Base-by-base conservation (phyloP, 2,797 vertebrate species). In the Poeciliopsis gracilis region DNA sequence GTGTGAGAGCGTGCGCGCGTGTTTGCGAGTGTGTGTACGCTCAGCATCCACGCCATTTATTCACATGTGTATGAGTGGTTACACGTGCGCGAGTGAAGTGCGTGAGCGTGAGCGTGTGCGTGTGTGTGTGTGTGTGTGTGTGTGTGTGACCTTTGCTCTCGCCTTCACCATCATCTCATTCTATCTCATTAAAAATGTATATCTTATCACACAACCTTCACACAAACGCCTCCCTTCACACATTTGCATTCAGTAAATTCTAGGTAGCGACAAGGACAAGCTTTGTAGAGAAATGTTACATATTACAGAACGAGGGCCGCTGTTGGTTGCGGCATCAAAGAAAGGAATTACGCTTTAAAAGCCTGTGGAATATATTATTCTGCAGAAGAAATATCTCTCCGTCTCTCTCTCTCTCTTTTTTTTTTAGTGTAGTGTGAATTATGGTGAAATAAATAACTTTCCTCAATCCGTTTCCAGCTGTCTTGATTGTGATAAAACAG, bases 121-220 rank as follows among this genome's bases (percentile, higher is more conserved):
- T 79, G 49, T 67, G 66, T 73, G 77, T 67, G 82, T 77, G 63
- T 55, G 30, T 80, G 75, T 86, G 76, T 82, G 80, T 82, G 75
- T 76, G 77, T 79, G 79, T 80, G 71, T 89, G 90, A 91, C 88
- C 91, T 86, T 88, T 91, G 84, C 90, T 92, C 89, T 92, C 91
- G 90, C 75, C 91, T 88, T 92, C 89, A 88, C 90, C 92, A 88
- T 93, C 97, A 95, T 96, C 96, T 97, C 96, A 97, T 97, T 97
- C 95, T 93, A 95, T 96, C 97, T 99, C 97, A 99, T 99, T 99
- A 99, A 99, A 99, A 97, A 99, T 99, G 98, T 97, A 99, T 98
- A 98, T 98, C 97, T 98, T 98, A 99, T 98, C 97, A 97, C 96
- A 96, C 91, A 96, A 93, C 96, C 96, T 95, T 79, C 88, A 84